A percentile compares a stretch with the other conserved stretches of the same genome.
phyloP scores from a whole-genome alignment of 2,888 invertebrate genomes.

The Aphodius granarius region DNA sequence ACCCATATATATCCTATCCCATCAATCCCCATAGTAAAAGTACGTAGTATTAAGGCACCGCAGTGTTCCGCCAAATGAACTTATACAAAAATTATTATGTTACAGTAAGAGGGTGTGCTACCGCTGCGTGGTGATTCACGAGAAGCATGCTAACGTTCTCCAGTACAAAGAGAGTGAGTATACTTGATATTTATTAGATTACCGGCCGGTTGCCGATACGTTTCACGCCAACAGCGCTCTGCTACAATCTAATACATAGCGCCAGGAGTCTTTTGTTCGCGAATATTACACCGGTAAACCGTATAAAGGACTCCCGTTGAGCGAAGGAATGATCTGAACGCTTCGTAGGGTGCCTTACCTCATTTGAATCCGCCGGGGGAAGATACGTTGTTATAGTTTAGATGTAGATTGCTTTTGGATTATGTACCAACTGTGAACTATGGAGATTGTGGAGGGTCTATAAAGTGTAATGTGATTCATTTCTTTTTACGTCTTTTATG shows the following conservation, averaged over 20 bases:
- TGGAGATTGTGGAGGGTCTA: background rate
- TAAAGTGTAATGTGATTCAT: too few relatives aligned
- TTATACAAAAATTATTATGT: constrained; percentile 41
- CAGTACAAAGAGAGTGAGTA: constrained; percentile 98
- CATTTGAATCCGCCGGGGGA: background rate
- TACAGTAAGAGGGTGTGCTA: constrained; percentile 86
- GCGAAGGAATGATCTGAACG: background rate
- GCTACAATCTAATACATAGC: background rate
- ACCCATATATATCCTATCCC: background rate
- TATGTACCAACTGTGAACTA: background rate
- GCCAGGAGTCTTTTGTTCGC: constrained; percentile 9
- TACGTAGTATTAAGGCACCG: background rate
- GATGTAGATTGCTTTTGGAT: background rate
- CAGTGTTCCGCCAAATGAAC: constrained; percentile 8
- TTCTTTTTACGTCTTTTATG: background rate
- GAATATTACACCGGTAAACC: constrained; percentile 1
- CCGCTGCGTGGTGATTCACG: constrained; percentile 93
- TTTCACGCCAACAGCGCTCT: background rate
- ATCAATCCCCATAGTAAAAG: background rate
- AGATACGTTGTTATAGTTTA: background rate
- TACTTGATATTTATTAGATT: constrained; percentile 6
- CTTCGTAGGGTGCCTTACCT: background rate
- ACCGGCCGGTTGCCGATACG: background rate
- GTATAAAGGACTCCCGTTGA: background rate
- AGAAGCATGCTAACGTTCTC: constrained; percentile 91